Base-by-base conservation (phyloP, 23 tunicate species). In the Ascidia mentula region DNA sequence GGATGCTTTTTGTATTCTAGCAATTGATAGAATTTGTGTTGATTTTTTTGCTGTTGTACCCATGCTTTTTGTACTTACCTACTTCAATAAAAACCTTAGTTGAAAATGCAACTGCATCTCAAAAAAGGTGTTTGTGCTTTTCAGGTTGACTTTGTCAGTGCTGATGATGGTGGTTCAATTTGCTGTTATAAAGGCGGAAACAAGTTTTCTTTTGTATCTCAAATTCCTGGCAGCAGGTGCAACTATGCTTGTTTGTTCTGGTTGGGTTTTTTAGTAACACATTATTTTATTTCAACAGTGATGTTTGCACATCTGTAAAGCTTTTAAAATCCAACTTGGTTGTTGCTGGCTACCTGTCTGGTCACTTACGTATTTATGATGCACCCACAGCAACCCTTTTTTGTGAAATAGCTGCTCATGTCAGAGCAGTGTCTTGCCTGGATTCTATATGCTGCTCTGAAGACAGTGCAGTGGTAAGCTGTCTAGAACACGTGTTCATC, bases 161-260 rank as follows among this genome's bases (percentile, higher is more conserved):
- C 82, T 1, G 96, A 90, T 80, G 96, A 90, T 78, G 87, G 65
- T 36, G 96, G 96, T 0, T 40, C 88, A 36, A 71, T 90, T 5
- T 79, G 38, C 33, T 61, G 78, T 20, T 90, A 65, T 71, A 90
- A 80, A 69, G 75, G 72, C 28, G 82, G 78, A 18, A 40, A 69
- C n/a, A 80, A 80, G 6, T 75, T 84, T 33, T 32, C 40, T 32
- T 69, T 85, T 20, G 74, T 80, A 2, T 84, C 77, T 24, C 32
- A 72, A n/a, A 80, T 80, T 59, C 33, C 90, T 36, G 84, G 84
- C 39, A 45, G 46, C 28, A 79, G 90, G 83, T 79, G n/a, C n/a
- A n/a, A n/a, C n/a, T n/a, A n/a, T n/a, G n/a, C n/a, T n/a, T n/a
- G n/a, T n/a, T n/a, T n/a, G n/a, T n/a, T n/a, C 12, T 20, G 24